Evolutionary conservation across 2,888 invertebrate genomes (phyloP).

Genomic region (Digitonthophagus gazella): DNA sequence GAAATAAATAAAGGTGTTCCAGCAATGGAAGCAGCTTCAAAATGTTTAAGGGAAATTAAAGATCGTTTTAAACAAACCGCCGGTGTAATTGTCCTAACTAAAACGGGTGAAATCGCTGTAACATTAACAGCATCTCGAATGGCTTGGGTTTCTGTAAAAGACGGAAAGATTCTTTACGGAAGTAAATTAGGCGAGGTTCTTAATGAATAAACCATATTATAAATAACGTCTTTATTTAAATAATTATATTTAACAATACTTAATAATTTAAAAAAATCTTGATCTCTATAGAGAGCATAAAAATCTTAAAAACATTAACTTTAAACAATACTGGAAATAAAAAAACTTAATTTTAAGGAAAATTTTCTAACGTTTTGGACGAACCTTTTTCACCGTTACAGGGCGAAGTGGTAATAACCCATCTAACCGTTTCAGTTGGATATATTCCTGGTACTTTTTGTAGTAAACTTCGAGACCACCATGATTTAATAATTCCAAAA

Average conservation of each 20-base stretch:
- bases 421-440: no score
- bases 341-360: no score
- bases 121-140: constrained; percentile 66
- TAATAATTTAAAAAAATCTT: not conserved
- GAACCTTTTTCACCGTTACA: no score
- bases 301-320: no score
- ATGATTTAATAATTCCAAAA: constrained; percentile 21
- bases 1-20: constrained; percentile 60
- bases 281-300: not conserved
- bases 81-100: constrained; percentile 70
- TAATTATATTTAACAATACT: no score
- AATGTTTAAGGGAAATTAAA: constrained; percentile 66
- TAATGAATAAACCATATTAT: not conserved
- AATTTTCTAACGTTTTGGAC: no score
- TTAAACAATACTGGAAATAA: no score
- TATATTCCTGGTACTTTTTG: constrained; percentile 20
- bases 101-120: constrained; percentile 64
- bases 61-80: constrained; percentile 67
- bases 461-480: constrained; percentile 18
- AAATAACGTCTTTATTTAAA: no score
- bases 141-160: constrained; percentile 63
- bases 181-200: constrained; percentile 55
- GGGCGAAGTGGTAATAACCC: no score
- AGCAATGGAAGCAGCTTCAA: constrained; percentile 64
- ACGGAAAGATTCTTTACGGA: constrained; percentile 53